A percentile compares a stretch with the other conserved stretches of the same genome.
phyloP scores from a whole-genome alignment of 2,888 invertebrate genomes.

The Meliscaeva auricollis region DNA sequence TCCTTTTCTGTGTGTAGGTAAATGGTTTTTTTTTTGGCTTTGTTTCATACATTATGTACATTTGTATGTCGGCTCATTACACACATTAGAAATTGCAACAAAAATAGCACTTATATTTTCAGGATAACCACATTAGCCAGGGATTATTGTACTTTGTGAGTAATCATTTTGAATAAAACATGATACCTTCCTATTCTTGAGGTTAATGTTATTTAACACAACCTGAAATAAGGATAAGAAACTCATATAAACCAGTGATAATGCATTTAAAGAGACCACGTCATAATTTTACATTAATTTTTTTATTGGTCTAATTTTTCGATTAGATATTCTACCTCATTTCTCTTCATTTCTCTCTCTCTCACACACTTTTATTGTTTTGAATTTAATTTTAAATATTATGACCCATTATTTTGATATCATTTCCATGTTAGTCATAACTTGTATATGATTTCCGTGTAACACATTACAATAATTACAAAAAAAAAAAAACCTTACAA shows the following conservation, averaged over 20 bases:
- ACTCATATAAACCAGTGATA: conserved; percentile 9
- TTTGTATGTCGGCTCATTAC: conserved; percentile 43
- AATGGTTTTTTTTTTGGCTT: conserved; percentile 19
- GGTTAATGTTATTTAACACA: conserved; percentile 8
- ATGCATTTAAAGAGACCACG: conserved; percentile 20
- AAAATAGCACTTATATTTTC: too few relatives aligned
- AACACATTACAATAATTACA: too few relatives aligned
- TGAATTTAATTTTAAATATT: too few relatives aligned
- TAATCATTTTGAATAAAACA: conserved; percentile 47
- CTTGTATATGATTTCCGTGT: too few relatives aligned
- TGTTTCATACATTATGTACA: too few relatives aligned
- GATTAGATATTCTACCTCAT: too few relatives aligned
- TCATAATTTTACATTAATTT: conserved; percentile 72
- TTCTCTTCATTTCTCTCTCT: too few relatives aligned
- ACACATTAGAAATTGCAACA: conserved; percentile 19
- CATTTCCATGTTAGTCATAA: too few relatives aligned
- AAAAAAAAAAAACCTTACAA: too few relatives aligned
- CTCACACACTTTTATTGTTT: too few relatives aligned
- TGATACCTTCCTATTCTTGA: conserved; percentile 2
- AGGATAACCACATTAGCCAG: conserved; percentile 40
- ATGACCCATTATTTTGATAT: too few relatives aligned
- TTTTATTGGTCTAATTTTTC: conserved; percentile 42
- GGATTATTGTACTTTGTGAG: conserved; percentile 29
- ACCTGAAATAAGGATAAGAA: not conserved
- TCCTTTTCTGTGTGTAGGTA: not conserved